These are phyloP conservation scores for Astyanax mexicanus DNA, from an alignment of 2,797 vertebrate genomes.

Conservation along the genomic window DNA sequence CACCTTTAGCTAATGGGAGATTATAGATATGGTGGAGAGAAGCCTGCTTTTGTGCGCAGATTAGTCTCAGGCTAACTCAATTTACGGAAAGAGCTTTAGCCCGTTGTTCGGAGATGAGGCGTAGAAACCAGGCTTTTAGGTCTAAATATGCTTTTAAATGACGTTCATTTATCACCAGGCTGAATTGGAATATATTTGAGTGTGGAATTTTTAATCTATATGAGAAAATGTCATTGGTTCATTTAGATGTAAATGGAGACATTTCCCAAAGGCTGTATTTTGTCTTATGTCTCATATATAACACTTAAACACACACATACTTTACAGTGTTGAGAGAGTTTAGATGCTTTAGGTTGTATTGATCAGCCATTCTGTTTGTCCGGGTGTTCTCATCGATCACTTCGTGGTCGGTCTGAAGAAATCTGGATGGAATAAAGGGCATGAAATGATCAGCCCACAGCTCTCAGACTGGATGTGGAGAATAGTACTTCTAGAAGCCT, in stretches of 20 bases:
- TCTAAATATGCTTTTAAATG: background rate
- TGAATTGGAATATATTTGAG: background rate
- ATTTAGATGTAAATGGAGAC: background rate
- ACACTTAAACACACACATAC: background rate
- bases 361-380: background rate
- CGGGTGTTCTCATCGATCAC: background rate
- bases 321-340: background rate
- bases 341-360: background rate
- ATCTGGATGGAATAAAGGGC: background rate
- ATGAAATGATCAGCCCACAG: background rate
- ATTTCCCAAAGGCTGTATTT: background rate
- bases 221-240: background rate
- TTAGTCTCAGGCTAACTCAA: background rate
- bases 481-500: too few relatives aligned
- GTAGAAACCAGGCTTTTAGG: background rate
- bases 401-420: background rate
- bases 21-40: background rate
- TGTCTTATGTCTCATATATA: background rate
- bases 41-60: background rate
- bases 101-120: background rate
- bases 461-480: background rate
- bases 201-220: background rate
- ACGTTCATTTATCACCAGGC: background rate
- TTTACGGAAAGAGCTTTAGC: background rate
- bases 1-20: background rate